A percentile compares a stretch with the other conserved stretches of the same genome.
Conservation (phyloP, 2,888 invertebrate species). For the Cerastis rubricosa region DNA sequence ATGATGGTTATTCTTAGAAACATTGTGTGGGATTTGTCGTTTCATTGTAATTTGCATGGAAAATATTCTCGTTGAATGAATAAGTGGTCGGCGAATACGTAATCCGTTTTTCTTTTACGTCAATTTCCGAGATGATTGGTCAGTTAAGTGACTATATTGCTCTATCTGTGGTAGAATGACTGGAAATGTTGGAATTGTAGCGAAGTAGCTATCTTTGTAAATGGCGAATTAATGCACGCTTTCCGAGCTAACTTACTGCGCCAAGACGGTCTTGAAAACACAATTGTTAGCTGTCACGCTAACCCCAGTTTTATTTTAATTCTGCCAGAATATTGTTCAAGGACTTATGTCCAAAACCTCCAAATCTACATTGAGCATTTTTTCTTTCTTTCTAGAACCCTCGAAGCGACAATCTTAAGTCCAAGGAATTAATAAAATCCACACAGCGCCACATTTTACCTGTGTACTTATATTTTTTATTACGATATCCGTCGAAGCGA, state of each 20-base stretch:
- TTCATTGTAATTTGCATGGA: slow-evolving; percentile 45
- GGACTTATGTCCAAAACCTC: not conserved
- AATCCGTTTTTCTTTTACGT: slow-evolving; percentile 29
- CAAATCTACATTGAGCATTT: not conserved
- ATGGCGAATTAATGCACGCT: not conserved
- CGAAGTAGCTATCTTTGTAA: not conserved
- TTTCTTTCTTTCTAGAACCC: not conserved
- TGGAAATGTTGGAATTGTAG: not conserved
- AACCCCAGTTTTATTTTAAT: not conserved
- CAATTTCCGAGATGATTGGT: not conserved
- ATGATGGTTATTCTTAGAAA: slow-evolving; percentile 50
- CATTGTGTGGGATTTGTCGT: slow-evolving; percentile 41
- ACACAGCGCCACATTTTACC: not conserved
- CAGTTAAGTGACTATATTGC: not conserved
- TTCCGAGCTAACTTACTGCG: not conserved
- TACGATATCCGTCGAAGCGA: not conserved
- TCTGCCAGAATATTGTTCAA: not conserved
- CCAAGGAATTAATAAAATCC: not conserved
- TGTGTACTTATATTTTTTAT: not conserved
- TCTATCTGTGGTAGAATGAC: not conserved
- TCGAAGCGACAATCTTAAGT: not conserved
- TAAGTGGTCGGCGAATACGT: slow-evolving; percentile 7
- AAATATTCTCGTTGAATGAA: slow-evolving; percentile 37
- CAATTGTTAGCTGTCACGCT: too few relatives aligned
- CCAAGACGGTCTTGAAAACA: not conserved